Base-by-base conservation (phyloP, 2,797 vertebrate species). In the Paramormyrops hopkinsi region DNA sequence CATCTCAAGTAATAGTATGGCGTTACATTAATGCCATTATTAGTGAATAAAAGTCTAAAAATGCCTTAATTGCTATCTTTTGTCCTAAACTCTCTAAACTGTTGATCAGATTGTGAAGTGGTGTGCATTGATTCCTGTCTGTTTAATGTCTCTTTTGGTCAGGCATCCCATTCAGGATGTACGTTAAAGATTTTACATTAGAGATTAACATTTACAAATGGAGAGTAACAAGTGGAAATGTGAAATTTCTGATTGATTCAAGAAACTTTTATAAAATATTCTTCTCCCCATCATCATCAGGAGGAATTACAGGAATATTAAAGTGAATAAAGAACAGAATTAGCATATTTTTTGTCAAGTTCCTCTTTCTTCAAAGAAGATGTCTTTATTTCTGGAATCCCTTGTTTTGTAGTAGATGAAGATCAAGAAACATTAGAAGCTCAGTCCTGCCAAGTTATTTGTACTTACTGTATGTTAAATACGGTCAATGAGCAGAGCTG, bases 401-500 rank as follows among this genome's bases (percentile, higher is more conserved):
- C 84, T 88, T 94, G 91, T 93, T 89, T 89, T 91, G 88, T 50
- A 51, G 90, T 73, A 73, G 14, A 93, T 93, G 90, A 88, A 91
- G 92, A 91, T 88, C 88, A 91, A 89, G 88, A 62, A 90, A 88
- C 92, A 92, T 94, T 92, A 93, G 92, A 93, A 92, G 92, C 79
- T 56, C 14, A 44, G 54, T 62, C 88, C 51, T 37, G 48, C 69
- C 73, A 88, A 29, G 17, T 56, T 54, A 29, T 54, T 11, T 82
- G 37, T 41, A n/a, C 69, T 50, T 54, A 29, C 0, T 29, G 29
- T 29, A n/a, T 62, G 3, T 79, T 94, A 92, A 95, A 95, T 93
- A 94, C 93, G 91, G 88, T 87, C 92, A 92, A 83, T 91, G 92
- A 95, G 5, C 33, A 44, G 8, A 50, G 8, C n/a, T 62, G 56